phyloP scores from a whole-genome alignment of 2,113 vertebrate genomes.

The Hemicordylus capensis region DNA sequence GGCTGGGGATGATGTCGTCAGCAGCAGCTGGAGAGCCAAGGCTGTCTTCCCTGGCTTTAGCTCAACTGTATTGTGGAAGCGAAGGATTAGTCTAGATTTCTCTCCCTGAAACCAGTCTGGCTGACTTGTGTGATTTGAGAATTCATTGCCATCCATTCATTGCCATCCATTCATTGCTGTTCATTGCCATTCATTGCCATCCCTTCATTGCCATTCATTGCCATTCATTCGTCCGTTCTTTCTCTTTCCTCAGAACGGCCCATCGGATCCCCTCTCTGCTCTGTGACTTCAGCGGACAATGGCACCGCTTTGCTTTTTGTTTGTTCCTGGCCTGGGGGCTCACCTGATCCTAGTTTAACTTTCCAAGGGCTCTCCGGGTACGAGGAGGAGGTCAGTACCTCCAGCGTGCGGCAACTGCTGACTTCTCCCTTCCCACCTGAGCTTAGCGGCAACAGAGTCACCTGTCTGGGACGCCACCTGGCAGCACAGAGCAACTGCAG shows the following conservation, averaged over 20 bases:
- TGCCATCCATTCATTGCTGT: too few species aligned
- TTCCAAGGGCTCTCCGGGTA: slow-evolving; percentile 59
- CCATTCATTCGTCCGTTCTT: not conserved
- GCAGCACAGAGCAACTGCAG: slow-evolving; percentile 53
- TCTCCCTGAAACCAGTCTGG: not conserved
- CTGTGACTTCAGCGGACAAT: slow-evolving; percentile 39
- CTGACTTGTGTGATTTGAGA: not conserved
- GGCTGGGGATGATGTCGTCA: too few species aligned
- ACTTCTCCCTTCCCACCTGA: slow-evolving; percentile 33
- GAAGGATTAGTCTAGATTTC: too few species aligned
- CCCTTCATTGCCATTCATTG: too few species aligned
- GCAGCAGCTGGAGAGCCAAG: too few species aligned
- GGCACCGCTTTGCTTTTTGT: slow-evolving; percentile 55
- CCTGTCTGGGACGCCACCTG: slow-evolving; percentile 63
- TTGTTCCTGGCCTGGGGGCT: slow-evolving; percentile 65
- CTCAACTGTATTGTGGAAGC: too few species aligned
- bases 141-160: too few species aligned
- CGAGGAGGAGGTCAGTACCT: not conserved
- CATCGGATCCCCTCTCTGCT: slow-evolving; percentile 52
- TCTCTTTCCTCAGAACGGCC: slow-evolving; percentile 10
- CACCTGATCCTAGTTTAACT: slow-evolving; percentile 51
- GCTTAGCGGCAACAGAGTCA: slow-evolving; percentile 49
- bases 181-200: too few species aligned
- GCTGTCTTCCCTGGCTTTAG: too few species aligned
- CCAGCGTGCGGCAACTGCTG: not conserved